Conservation (phyloP, 2,113 vertebrate genomes). For the Grantiella picta region DNA sequence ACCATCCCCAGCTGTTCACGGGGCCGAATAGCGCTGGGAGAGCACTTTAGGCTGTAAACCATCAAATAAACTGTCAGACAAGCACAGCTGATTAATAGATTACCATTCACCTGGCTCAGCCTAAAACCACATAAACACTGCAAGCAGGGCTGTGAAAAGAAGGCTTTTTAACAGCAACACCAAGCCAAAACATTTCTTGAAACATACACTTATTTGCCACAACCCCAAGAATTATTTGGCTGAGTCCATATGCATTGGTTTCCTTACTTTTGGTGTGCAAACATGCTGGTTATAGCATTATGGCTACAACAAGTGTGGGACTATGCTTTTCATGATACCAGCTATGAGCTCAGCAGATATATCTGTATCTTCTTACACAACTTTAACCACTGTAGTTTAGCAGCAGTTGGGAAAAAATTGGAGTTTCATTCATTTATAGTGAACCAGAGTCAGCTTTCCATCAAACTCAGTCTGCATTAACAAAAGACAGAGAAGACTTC, state of each 20-base stretch:
- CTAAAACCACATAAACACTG: background rate
- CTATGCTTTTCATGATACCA: background rate
- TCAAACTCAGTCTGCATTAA: background rate
- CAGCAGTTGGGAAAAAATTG: background rate
- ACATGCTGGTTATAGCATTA: background rate
- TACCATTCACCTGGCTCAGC: background rate
- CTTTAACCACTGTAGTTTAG: background rate
- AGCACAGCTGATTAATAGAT: background rate
- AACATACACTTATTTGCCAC: background rate
- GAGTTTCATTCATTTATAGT: background rate
- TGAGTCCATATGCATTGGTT: background rate
- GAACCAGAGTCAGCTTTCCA: background rate
- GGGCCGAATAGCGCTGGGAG: fast-evolving
- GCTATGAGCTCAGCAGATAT: background rate
- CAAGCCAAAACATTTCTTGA: background rate
- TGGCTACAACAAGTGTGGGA: fast-evolving
- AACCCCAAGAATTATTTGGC: background rate
- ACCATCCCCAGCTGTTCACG: fast-evolving
- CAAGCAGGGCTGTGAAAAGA: background rate
- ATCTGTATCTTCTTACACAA: background rate
- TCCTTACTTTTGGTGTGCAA: background rate
- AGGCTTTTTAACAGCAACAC: background rate
- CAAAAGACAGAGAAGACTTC: background rate
- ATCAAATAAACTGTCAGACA: background rate
- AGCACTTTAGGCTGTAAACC: background rate